Percentiles rank a stretch among this genome's conserved stretches.
These are phyloP conservation scores for Crotophaga sulcirostris DNA, from an alignment of 2,113 vertebrate species.

Conservation along the genomic window DNA sequence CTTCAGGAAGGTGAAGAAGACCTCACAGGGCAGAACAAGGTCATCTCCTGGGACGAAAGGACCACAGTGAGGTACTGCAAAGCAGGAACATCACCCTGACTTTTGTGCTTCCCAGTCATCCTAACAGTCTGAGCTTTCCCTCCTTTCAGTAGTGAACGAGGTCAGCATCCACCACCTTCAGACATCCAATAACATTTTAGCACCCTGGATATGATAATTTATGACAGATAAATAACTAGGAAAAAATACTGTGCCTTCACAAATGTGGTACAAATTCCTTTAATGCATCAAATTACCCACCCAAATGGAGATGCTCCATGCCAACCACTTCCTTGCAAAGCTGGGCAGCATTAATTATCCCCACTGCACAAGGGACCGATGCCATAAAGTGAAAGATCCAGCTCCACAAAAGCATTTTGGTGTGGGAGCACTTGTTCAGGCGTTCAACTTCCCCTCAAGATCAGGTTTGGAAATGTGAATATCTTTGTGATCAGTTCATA, in stretches of 20 bases:
- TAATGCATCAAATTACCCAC: background rate
- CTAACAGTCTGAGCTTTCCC: background rate
- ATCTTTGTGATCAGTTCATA: background rate
- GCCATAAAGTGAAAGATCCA: background rate
- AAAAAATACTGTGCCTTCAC: background rate
- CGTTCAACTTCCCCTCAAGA: background rate
- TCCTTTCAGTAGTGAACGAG: background rate
- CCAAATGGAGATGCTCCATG: background rate
- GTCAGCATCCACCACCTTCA: background rate
- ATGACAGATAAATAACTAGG: background rate
- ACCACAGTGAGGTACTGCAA: background rate
- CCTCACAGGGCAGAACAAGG: constrained; percentile 76
- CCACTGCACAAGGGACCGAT: background rate
- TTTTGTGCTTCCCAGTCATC: background rate
- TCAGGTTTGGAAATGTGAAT: background rate
- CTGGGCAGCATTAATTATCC: background rate
- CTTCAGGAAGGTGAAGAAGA: constrained; percentile 77
- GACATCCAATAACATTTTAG: background rate
- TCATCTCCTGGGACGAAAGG: constrained; percentile 67
- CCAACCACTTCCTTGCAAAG: background rate
- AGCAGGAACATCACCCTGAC: background rate
- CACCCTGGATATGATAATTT: background rate
- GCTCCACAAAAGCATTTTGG: background rate
- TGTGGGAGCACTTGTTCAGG: background rate
- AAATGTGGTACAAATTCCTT: background rate